Evolutionary conservation across 2,888 invertebrate genomes (phyloP).

Genomic region (Agrochola lota): DNA sequence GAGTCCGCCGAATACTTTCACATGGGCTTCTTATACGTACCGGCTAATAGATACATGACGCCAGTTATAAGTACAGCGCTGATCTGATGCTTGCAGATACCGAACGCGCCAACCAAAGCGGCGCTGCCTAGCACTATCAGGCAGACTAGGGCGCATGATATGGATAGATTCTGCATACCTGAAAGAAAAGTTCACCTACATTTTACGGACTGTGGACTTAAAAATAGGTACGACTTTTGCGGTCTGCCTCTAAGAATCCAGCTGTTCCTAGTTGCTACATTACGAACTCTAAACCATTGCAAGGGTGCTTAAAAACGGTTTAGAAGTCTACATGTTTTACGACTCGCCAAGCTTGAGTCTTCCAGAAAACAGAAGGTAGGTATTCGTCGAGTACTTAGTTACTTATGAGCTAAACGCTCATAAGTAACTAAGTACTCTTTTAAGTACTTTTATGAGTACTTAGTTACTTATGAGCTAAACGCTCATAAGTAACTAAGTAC

Average conservation of each 20-base stretch:
- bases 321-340: too few relatives aligned
- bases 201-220: not conserved
- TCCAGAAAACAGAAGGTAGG: not conserved
- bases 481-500: too few relatives aligned
- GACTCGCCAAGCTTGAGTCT: not conserved
- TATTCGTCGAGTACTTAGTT: too few relatives aligned
- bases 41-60: conserved; percentile 98
- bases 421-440: too few relatives aligned
- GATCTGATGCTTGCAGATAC: conserved; percentile 97
- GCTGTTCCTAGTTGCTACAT: not conserved
- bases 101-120: conserved; percentile 96
- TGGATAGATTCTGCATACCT: conserved; percentile 99
- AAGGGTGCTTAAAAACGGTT: not conserved
- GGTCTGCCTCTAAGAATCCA: not conserved
- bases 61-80: conserved; percentile 98
- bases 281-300: not conserved
- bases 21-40: conserved; percentile 85
- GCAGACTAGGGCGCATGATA: conserved; percentile 98
- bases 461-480: too few relatives aligned
- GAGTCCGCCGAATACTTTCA: too few relatives aligned
- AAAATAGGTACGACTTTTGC: not conserved
- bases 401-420: too few relatives aligned
- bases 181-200: conserved; percentile 45
- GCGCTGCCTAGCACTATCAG: conserved; percentile 97
- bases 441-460: too few relatives aligned